These are phyloP conservation scores for Procambarus clarkii DNA, from an alignment of 1,140 invertebrate species.

Conservation along the genomic window DNA sequence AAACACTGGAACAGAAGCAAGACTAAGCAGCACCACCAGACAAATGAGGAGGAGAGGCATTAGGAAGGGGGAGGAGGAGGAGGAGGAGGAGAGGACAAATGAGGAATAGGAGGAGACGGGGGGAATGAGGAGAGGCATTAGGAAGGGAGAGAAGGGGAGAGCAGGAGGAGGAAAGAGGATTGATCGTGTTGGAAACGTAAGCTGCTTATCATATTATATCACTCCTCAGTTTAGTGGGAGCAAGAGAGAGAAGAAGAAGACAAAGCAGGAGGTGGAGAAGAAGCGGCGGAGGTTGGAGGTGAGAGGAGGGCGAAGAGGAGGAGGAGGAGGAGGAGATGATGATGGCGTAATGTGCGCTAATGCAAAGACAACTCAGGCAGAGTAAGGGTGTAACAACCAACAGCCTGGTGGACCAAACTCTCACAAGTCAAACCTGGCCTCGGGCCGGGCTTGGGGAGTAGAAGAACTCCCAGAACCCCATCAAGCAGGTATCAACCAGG, in stretches of 20 bases:
- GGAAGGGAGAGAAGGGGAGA: background rate
- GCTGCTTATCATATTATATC: constrained; percentile 63
- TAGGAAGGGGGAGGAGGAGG: background rate
- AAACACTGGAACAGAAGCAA: background rate
- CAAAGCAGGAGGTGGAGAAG: background rate
- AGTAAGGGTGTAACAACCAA: too few species aligned
- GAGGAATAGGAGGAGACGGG: background rate
- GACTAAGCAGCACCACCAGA: background rate
- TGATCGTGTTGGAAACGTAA: constrained; percentile 47
- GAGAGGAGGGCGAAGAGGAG: background rate
- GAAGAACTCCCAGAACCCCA: too few species aligned
- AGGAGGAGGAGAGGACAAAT: background rate
- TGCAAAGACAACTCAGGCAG: too few species aligned
- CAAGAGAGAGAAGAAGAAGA: background rate
- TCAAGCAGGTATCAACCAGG: too few species aligned
- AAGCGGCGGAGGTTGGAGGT: background rate
- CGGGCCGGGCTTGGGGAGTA: too few species aligned
- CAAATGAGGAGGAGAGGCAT: background rate
- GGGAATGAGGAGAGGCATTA: background rate
- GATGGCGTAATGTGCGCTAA: background rate
- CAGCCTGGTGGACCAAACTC: too few species aligned
- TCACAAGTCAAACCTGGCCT: too few species aligned
- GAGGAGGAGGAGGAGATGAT: background rate
- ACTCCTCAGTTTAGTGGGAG: constrained; percentile 58
- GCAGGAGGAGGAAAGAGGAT: constrained; percentile 8